phyloP scores from a whole-genome alignment of 2,888 invertebrate species.

The Empis stercorea region DNA sequence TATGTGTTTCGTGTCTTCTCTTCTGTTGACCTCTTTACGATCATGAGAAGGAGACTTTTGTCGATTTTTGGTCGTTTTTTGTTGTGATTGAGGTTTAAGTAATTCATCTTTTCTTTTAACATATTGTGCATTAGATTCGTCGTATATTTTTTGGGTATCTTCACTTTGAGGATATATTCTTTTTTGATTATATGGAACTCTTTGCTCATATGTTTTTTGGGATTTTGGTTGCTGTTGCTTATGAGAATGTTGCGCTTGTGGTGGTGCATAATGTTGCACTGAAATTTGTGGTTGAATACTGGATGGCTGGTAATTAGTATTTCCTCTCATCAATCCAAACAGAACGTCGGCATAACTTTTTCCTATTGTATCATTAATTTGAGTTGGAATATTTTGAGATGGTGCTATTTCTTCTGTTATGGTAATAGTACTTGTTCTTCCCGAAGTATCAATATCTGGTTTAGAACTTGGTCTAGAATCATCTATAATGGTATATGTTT shows the following conservation, averaged over 20 bases:
- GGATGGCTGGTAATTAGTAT: conserved; percentile 43
- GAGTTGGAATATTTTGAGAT: conserved; percentile 6
- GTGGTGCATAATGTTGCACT: conserved; percentile 19
- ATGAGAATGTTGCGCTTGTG: conserved; percentile 16
- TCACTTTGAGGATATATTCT: conserved; percentile 15
- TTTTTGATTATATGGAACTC: conserved; percentile 25
- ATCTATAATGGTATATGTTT: conserved; percentile 4
- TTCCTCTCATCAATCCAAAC: conserved; percentile 19
- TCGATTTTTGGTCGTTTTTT: conserved; percentile 16
- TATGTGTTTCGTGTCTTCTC: conserved; percentile 16
- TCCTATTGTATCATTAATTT: conserved; percentile 12
- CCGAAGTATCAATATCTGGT: too few species aligned
- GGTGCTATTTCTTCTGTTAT: neutral
- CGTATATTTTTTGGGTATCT: conserved; percentile 12
- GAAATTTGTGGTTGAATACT: conserved; percentile 27
- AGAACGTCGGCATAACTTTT: conserved; percentile 32
- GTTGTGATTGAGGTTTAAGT: neutral
- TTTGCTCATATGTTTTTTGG: conserved; percentile 10
- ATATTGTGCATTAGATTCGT: conserved; percentile 3
- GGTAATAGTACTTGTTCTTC: conserved; percentile 47
- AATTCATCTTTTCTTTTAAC: conserved; percentile 11
- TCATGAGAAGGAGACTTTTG: conserved; percentile 28
- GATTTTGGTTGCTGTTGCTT: conserved; percentile 11
- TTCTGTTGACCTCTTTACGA: conserved; percentile 18
- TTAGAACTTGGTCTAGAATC: neutral